Evolutionary conservation across 2,797 vertebrate genomes (phyloP).

Genomic region (Manis pentadactyla): DNA sequence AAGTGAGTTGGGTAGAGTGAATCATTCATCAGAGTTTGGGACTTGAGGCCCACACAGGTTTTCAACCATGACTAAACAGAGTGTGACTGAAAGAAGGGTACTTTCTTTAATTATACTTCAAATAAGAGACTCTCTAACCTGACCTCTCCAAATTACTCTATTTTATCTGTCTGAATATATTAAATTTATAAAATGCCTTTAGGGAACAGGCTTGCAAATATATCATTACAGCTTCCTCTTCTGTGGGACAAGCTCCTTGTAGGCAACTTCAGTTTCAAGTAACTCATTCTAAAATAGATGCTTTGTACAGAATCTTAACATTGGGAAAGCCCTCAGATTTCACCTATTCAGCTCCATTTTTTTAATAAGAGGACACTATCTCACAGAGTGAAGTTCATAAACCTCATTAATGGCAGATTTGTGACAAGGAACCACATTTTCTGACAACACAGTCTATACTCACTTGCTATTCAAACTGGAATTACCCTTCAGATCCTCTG

Average conservation of each 20-base stretch:
- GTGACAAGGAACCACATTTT: not conserved
- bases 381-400: not conserved
- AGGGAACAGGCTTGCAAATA: not conserved
- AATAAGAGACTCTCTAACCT: not conserved
- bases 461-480: not conserved
- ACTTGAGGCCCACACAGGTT: not conserved
- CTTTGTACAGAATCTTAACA: not conserved
- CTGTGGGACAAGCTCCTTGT: not conserved
- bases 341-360: not conserved
- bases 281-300: slow-evolving; percentile 6
- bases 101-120: not conserved
- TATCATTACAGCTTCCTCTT: not conserved
- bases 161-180: not conserved
- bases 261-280: not conserved
- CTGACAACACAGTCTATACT: not conserved
- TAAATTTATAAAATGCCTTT: slow-evolving; percentile 8
- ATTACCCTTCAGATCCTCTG: not conserved
- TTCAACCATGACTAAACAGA: not conserved
- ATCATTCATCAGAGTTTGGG: not conserved
- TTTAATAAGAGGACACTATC: not conserved
- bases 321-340: not conserved
- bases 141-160: not conserved
- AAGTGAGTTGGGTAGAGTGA: not conserved
- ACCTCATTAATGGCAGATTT: not conserved
- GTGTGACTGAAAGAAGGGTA: not conserved